Percentiles rank a stretch among this genome's conserved stretches.
phyloP scores from a whole-genome alignment of 2,113 vertebrate genomes.

The Neopipo cinnamomea region DNA sequence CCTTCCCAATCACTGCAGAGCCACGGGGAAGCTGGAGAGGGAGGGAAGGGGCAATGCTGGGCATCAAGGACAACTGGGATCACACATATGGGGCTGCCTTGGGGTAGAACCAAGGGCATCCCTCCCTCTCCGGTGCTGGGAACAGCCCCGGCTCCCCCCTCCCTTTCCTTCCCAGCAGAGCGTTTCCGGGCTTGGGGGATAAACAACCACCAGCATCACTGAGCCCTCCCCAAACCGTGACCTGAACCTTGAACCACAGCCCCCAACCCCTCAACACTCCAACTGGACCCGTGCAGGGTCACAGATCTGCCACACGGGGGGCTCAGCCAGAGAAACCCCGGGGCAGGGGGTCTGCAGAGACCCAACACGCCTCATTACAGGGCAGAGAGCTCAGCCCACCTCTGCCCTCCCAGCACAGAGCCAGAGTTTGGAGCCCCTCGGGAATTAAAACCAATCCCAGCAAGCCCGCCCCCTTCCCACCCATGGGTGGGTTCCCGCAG shows the following conservation, averaged over 20 bases:
- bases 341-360: fast-evolving
- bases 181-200: neutral
- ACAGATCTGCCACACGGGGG: fast-evolving
- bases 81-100: fast-evolving
- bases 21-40: neutral
- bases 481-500: neutral
- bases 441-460: neutral
- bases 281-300: fast-evolving
- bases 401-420: fast-evolving
- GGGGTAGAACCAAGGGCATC: neutral
- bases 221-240: fast-evolving
- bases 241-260: fast-evolving
- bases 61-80: neutral
- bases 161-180: constrained; percentile 32
- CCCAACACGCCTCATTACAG: fast-evolving
- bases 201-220: neutral
- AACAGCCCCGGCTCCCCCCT: neutral
- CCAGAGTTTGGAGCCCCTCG: fast-evolving
- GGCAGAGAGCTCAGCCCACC: fast-evolving
- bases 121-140: fast-evolving
- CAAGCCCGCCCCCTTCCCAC: neutral
- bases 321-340: fast-evolving
- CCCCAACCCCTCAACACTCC: fast-evolving
- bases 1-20: neutral
- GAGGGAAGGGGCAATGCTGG: fast-evolving